Evolutionary conservation across 2,888 invertebrate species (phyloP), one percentile per base, ranked within the genome.

Genomic region (Cordilura impudica): DNA sequence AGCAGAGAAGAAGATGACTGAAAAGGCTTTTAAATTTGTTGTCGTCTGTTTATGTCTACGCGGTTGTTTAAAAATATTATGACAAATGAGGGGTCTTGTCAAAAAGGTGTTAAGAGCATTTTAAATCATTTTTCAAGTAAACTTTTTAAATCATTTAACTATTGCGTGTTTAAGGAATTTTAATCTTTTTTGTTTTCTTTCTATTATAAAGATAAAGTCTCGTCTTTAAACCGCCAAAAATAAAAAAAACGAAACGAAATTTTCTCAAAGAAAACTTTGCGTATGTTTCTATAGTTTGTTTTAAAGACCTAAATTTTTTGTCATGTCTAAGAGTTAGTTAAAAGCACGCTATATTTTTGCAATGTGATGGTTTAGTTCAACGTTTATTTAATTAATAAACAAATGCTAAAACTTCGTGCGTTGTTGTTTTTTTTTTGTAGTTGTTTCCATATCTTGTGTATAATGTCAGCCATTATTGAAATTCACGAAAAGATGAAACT

Each of bases 51-150:
- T 71, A 58, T 58, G 71, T 65, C 53, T 39, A n/a, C 35, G 35
- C 2, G 3, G 35, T 39, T 39, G 35, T 39, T 39, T 60, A 54
- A 39, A 39, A 39, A 39, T 73, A 69, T 81, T 82, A 74, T 83
- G 81, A 83, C 83, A 83, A 83, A 83, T 82, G 83, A 81, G 75
- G 35, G 73, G 76, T 78, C 72, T 81, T 81, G 83, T 83, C 83
- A 81, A 82, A 74, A 81, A 83, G 82, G 83, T 83, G 83, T 83
- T 83, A 83, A 82, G 82, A 82, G 83, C 82, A 78, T 81, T 81
- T 81, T 78, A 69, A 78, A 73, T 73, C 69, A 78, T 78, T 69
- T 73, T 56, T 73, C 63, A 69, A 65, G 69, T 31, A 18, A 26
- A 18, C 18, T 21, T 23, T 58, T 51, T 49, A 72, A 56, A 78